Evolutionary conservation across 2,888 invertebrate genomes (phyloP).

Genomic region (Acholoe squamosa): DNA sequence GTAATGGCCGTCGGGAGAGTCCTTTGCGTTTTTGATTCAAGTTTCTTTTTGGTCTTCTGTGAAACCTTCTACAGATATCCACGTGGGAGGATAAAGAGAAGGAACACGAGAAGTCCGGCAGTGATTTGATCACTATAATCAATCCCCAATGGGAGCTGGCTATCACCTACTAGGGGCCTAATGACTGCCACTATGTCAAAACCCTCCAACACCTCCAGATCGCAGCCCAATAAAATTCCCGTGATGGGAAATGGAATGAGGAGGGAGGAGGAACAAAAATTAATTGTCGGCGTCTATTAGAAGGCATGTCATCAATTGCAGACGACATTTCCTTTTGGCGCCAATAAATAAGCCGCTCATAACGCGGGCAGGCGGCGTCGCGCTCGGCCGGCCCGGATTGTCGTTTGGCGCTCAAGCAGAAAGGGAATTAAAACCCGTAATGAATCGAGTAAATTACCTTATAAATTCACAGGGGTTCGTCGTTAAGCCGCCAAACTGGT

Average conservation of each 20-base stretch:
- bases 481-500: constrained; percentile 7
- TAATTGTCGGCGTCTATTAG: constrained; percentile 59
- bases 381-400: constrained; percentile 46
- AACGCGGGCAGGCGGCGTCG: background rate
- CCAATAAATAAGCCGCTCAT: constrained; percentile 57
- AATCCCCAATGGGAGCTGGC: background rate
- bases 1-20: constrained; percentile 18
- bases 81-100: background rate
- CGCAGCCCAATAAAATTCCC: constrained; percentile 8
- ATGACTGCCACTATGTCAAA: background rate
- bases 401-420: constrained; percentile 55
- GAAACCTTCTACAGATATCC: constrained; percentile 16
- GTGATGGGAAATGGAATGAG: too few relatives aligned
- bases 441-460: constrained; percentile 63
- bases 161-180: background rate
- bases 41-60: background rate
- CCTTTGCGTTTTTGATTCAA: constrained; percentile 7
- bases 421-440: constrained; percentile 60
- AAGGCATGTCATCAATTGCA: constrained; percentile 60
- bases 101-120: too few relatives aligned
- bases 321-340: constrained; percentile 35
- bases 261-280: constrained; percentile 13
- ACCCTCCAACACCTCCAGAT: background rate
- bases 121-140: background rate
- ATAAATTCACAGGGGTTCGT: constrained; percentile 30